Base-by-base conservation (phyloP, 1,140 invertebrate species). In the Drosophila willistoni region DNA sequence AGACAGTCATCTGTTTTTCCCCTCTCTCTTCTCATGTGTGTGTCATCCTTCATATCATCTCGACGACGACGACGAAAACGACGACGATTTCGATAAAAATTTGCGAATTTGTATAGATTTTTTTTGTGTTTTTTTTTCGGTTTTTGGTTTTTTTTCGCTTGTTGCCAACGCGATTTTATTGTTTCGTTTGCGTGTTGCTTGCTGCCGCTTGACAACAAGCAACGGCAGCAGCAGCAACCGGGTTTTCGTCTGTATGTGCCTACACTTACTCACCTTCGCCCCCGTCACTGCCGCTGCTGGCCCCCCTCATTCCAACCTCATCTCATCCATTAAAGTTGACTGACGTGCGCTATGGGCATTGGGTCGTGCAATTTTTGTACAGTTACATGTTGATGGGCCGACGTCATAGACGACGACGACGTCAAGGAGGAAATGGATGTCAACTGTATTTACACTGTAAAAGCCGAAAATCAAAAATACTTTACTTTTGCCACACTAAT, bases 291-390 rank as follows among this genome's bases (percentile, higher is more conserved):
- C 3, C 36, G 3, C 12, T 13, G 22, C 2, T 25, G 22, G 13
- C 25, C 29, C 3, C 12, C 33, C 2, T 14, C 33, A 10, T 6
- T 29, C 29, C 29, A 29, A 3, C 56, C n/a, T n/a, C 33, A 9
- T 7, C 33, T 36, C 29, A 29, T n/a, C 55, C 25, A 34, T 33
- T 29, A 29, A 59, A 12, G 33, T 14, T 36, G 56, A 59, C 33
- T 59, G 56, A 59, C 56, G 56, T 59, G 56, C 56, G 56, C 19
- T 51, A 10, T 59, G 56, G n/a, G 56, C 56, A 59, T 33, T 59
- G 56, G 34, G 33, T 36, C 56, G 56, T 36, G 56, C n/a, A 59
- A 59, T 59, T 59, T 59, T 59, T 59, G 33, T 59, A 36, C 56
- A 36, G 56, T 59, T 59, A 59, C 56, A 59, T 59, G 56, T 59